phyloP scores from a whole-genome alignment of 1,140 invertebrate species.

The Diploscapter pachys region DNA sequence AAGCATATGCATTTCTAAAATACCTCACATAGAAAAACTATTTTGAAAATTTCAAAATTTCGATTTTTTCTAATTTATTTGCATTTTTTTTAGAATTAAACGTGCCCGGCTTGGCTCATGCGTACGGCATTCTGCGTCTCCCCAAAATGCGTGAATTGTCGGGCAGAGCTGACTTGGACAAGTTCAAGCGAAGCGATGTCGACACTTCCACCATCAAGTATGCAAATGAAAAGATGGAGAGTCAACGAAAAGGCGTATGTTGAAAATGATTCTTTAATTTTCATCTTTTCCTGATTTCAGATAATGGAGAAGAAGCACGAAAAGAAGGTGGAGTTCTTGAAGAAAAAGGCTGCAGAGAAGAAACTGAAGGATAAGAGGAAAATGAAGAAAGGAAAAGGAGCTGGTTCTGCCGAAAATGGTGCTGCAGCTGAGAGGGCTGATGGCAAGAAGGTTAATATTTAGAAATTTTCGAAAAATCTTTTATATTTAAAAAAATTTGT shows the following conservation, averaged over 20 bases:
- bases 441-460: background rate
- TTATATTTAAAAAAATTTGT: too few relatives aligned
- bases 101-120: slow-evolving; percentile 77
- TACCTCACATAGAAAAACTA: too few relatives aligned
- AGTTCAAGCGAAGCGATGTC: slow-evolving; percentile 41
- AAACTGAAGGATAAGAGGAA: slow-evolving; percentile 17
- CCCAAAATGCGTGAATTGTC: slow-evolving; percentile 92
- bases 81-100: slow-evolving; percentile 70
- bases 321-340: slow-evolving; percentile 23
- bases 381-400: slow-evolving; percentile 11
- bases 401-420: background rate
- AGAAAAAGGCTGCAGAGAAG: slow-evolving; percentile 22
- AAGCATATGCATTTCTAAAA: too few relatives aligned
- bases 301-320: slow-evolving; percentile 28
- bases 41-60: background rate
- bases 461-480: background rate
- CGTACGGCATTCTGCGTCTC: slow-evolving; percentile 82
- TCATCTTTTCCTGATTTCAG: background rate
- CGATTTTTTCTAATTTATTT: background rate
- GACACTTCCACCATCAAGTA: slow-evolving; percentile 40
- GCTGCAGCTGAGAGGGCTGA: background rate
- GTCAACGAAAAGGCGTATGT: background rate
- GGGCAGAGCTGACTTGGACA: slow-evolving; percentile 55
- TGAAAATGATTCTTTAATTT: too few relatives aligned
- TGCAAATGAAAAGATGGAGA: slow-evolving; percentile 23